phyloP scores from a whole-genome alignment of 2,797 vertebrate species.

The Margarornis squamiger region DNA sequence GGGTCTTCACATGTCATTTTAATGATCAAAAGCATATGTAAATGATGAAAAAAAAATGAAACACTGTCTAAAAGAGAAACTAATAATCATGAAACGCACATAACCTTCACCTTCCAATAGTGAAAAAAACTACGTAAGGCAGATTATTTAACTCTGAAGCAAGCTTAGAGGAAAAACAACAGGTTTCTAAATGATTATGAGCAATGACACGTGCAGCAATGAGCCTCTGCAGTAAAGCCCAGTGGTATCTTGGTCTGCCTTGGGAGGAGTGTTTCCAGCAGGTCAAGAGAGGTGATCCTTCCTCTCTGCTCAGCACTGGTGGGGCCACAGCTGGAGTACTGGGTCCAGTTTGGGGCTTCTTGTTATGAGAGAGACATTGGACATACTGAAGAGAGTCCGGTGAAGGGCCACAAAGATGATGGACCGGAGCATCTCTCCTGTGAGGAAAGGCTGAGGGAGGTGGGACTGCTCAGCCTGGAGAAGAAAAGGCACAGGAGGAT shows the following conservation, averaged over 20 bases:
- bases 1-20: background rate
- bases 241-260: background rate
- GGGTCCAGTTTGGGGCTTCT: background rate
- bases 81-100: background rate
- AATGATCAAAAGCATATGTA: background rate
- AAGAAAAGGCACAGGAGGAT: background rate
- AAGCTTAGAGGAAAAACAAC: background rate
- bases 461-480: background rate
- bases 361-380: background rate
- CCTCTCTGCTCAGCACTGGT: background rate
- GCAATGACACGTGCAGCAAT: background rate
- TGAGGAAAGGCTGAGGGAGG: background rate
- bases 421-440: background rate
- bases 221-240: background rate
- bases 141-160: background rate
- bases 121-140: background rate
- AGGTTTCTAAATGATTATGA: background rate
- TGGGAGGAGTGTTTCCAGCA: background rate
- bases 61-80: background rate
- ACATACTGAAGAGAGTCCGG: background rate
- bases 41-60: background rate
- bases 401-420: background rate
- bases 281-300: rapidly evolving
- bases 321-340: background rate
- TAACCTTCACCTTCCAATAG: background rate